Percentiles rank a stretch among this genome's conserved stretches.
Evolutionary conservation across 1,140 invertebrate genomes (phyloP).

Genomic region (Tetramorium parvispinum): DNA sequence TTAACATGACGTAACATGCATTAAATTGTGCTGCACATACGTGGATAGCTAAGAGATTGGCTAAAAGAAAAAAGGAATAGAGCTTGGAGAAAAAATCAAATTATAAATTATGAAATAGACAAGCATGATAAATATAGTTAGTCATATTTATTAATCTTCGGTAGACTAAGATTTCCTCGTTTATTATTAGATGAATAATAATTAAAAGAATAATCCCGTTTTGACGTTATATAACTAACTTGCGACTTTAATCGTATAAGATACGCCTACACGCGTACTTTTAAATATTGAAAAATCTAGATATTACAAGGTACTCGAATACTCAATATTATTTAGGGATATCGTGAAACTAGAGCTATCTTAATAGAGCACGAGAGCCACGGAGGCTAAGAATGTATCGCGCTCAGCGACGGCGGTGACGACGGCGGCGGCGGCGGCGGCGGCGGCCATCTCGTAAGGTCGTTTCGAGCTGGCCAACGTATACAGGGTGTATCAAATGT

Average conservation of each 20-base stretch:
- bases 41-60: neutral
- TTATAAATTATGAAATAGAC: neutral
- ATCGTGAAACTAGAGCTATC: constrained; percentile 34
- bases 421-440: constrained; percentile 18
- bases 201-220: constrained; percentile 19
- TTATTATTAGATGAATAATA: neutral
- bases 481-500: constrained; percentile 59
- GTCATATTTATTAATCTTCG: neutral
- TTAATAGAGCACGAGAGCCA: constrained; percentile 41
- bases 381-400: constrained; percentile 49
- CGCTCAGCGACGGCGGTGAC: neutral
- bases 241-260: neutral
- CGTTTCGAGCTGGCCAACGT: constrained; percentile 56
- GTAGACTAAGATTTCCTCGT: neutral
- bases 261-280: neutral
- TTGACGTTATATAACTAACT: neutral
- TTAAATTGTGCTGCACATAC: neutral
- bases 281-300: constrained; percentile 5
- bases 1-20: neutral
- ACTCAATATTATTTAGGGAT: neutral
- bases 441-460: constrained; percentile 54
- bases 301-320: neutral
- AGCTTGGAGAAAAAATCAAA: neutral
- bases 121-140: neutral
- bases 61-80: neutral